These are phyloP conservation scores for Perca flavescens DNA, from an alignment of 2,113 vertebrate genomes.

Conservation along the genomic window DNA sequence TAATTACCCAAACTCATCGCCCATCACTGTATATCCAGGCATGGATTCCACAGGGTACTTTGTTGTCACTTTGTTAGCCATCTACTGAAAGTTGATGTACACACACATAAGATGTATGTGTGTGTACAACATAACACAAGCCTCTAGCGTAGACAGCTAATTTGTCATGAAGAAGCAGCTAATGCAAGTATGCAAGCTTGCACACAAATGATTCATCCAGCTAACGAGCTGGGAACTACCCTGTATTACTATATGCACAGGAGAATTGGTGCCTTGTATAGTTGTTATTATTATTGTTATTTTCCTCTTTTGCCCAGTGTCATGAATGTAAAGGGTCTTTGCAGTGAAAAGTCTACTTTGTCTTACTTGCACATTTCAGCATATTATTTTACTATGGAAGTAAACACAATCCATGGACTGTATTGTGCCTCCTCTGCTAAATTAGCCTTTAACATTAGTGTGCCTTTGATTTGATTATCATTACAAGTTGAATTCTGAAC, in stretches of 20 bases:
- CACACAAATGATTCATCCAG: constrained; percentile 8
- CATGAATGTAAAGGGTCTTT: neutral
- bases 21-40: constrained; percentile 15
- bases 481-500: neutral
- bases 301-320: neutral
- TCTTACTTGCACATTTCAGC: neutral
- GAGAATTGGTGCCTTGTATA: neutral
- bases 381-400: neutral
- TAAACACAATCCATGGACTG: neutral
- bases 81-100: constrained; percentile 23
- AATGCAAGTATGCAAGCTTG: neutral
- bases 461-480: neutral
- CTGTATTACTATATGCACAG: neutral
- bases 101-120: neutral
- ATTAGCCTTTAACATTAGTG: neutral
- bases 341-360: neutral
- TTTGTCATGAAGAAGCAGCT: constrained; percentile 5
- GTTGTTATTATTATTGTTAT: neutral
- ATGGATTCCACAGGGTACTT: constrained; percentile 7
- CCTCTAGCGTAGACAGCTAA: constrained; percentile 4
- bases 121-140: constrained; percentile 1
- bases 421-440: neutral
- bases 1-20: neutral
- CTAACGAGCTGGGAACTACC: neutral
- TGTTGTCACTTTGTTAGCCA: constrained; percentile 13